Evolutionary conservation across 2,888 invertebrate genomes (phyloP).

Genomic region (Pristionchus exspectatus): DNA sequence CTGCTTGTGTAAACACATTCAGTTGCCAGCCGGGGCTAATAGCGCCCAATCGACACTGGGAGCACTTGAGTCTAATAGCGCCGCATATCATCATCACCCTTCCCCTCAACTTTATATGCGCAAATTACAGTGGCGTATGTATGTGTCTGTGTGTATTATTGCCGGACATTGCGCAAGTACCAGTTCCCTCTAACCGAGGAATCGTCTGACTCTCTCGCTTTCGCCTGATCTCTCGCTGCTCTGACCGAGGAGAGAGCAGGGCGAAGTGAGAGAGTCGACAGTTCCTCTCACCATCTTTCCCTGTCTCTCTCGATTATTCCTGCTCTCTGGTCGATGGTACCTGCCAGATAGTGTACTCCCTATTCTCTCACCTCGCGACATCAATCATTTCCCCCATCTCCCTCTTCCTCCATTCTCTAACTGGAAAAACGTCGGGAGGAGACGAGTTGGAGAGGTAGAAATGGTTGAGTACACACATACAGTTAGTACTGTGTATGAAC

Average conservation of each 20-base stretch:
- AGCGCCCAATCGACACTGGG: background rate
- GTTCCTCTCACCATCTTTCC: background rate
- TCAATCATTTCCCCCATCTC: constrained; percentile 22
- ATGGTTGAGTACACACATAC: constrained; percentile 45
- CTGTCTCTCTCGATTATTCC: constrained; percentile 27
- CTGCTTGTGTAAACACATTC: background rate
- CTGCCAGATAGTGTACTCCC: background rate
- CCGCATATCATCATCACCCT: constrained; percentile 24
- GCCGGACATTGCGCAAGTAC: constrained; percentile 44
- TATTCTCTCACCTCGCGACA: constrained; percentile 6
- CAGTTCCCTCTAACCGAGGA: constrained; percentile 50
- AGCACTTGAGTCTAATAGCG: background rate
- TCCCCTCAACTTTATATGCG: background rate
- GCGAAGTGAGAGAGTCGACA: too few species aligned
- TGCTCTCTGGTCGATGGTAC: background rate
- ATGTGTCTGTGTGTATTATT: constrained; percentile 44
- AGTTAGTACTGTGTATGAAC: constrained; percentile 48
- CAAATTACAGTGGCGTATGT: constrained; percentile 48
- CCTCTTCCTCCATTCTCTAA: constrained; percentile 38
- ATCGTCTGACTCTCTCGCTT: constrained; percentile 35
- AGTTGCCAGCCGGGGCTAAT: background rate
- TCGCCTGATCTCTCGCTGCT: too few species aligned
- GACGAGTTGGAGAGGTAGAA: constrained; percentile 36
- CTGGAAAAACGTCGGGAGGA: background rate
- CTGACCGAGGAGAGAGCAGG: too few species aligned